These are phyloP conservation scores for Archaeoteleia sp. DNA, from an alignment of 2,888 invertebrate species.

Conservation along the genomic window DNA sequence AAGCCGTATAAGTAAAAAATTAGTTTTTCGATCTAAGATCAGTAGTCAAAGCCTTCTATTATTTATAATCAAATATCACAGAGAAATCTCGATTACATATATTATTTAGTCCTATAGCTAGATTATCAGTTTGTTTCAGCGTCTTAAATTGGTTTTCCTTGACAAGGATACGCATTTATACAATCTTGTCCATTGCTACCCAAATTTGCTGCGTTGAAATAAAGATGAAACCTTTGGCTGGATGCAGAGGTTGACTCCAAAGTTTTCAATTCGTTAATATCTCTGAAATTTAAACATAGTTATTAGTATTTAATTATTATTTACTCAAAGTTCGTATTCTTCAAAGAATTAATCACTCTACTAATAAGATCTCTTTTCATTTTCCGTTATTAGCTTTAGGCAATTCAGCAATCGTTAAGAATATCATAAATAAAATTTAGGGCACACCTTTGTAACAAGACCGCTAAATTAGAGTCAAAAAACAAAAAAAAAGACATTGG, in stretches of 20 bases:
- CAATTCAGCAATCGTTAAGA: no score
- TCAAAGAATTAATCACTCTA: conserved; percentile 13
- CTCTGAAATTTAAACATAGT: conserved; percentile 77
- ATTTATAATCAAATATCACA: conserved; percentile 3
- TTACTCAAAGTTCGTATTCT: conserved; percentile 13
- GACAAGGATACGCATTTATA: conserved; percentile 81
- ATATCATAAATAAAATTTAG: conserved; percentile 20
- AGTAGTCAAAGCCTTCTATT: conserved; percentile 13
- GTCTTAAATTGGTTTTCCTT: no score
- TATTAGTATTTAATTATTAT: conserved; percentile 8
- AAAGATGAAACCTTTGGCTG: conserved; percentile 85
- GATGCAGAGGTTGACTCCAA: conserved; percentile 81
- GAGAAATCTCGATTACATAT: conserved; percentile 8
- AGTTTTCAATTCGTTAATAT: conserved; percentile 83
- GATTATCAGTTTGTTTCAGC: no score
- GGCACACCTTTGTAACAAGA: conserved; percentile 23
- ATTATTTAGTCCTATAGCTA: background rate
- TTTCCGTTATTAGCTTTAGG: conserved; percentile 42
- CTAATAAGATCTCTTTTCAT: conserved; percentile 37
- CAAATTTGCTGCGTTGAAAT: conserved; percentile 87
- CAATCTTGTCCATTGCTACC: conserved; percentile 94
- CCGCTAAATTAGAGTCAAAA: background rate
- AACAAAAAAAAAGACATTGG: conserved; percentile 14
- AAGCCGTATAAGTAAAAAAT: background rate
- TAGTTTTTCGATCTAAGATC: conserved; percentile 17